Evolutionary conservation across 2,113 vertebrate species (phyloP).

Genomic region (Labrus mixtus): DNA sequence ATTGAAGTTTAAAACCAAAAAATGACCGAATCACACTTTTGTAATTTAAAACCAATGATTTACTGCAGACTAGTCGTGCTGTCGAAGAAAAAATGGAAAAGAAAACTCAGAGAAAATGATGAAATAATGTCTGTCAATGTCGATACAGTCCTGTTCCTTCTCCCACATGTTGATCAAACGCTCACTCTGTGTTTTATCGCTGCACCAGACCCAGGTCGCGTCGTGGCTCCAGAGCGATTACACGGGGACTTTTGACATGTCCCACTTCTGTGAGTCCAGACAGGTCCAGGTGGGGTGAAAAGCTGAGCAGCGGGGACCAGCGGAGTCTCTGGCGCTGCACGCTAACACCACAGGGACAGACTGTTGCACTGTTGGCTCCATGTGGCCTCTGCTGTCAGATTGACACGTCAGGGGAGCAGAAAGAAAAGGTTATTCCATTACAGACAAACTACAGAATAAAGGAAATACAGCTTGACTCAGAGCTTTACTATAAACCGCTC

Average conservation of each 20-base stretch:
- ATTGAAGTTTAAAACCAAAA: no score
- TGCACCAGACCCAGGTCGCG: slow-evolving; percentile 27
- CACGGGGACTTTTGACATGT: slow-evolving; percentile 31
- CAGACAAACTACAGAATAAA: no score
- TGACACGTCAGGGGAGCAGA: slow-evolving; percentile 16
- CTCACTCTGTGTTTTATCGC: slow-evolving; percentile 13
- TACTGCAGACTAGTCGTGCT: no score
- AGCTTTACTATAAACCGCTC: not conserved
- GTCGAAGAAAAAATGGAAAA: no score
- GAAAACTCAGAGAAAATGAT: no score
- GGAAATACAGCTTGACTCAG: not conserved
- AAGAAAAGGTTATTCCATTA: no score
- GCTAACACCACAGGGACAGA: slow-evolving; percentile 53
- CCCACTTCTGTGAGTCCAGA: slow-evolving; percentile 52
- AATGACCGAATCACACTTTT: no score
- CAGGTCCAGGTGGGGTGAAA: slow-evolving; percentile 17
- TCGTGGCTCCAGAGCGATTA: slow-evolving; percentile 28
- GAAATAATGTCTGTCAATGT: no score
- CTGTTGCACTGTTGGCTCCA: slow-evolving; percentile 50
- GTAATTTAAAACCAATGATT: no score
- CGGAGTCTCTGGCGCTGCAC: slow-evolving; percentile 25
- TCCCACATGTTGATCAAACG: not conserved
- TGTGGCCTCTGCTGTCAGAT: slow-evolving; percentile 35
- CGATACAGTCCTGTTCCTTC: not conserved
- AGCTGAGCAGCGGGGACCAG: slow-evolving; percentile 37